These are phyloP conservation scores for Ptychobarbus kaznakovi DNA, from an alignment of 2,797 vertebrate genomes.

Conservation along the genomic window DNA sequence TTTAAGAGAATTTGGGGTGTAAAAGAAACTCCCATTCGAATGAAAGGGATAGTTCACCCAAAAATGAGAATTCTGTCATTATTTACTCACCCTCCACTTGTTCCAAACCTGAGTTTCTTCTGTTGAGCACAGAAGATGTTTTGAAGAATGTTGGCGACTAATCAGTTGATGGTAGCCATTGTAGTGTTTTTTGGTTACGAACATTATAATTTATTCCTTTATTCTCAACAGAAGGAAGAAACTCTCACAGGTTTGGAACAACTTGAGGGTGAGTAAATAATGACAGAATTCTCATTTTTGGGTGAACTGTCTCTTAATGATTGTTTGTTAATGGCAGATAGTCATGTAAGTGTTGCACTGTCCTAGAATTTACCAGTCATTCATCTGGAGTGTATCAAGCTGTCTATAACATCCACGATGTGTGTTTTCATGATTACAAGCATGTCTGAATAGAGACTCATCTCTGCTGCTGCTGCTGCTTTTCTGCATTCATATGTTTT, in stretches of 20 bases:
- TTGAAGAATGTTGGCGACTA: not conserved
- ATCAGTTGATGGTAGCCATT: too few species aligned
- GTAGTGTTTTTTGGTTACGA: too few species aligned
- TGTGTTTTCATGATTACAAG: slow-evolving; percentile 19
- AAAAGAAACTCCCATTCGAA: slow-evolving; percentile 8
- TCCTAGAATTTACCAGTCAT: not conserved
- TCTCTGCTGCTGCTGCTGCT: not conserved
- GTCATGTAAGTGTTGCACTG: not conserved
- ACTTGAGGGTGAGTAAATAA: not conserved
- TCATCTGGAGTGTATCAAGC: not conserved
- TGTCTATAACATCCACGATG: slow-evolving; percentile 31
- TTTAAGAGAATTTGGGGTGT: slow-evolving; percentile 22
- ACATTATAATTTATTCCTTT: not conserved
- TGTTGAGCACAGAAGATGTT: not conserved
- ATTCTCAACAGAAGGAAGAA: not conserved
- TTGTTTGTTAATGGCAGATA: slow-evolving; percentile 5
- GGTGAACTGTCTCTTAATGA: not conserved
- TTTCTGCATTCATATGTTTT: slow-evolving; percentile 19
- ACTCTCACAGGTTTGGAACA: not conserved
- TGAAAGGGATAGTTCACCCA: not conserved
- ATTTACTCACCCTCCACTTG: not conserved
- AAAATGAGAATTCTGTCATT: not conserved
- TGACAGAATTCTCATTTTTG: not conserved
- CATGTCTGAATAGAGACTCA: not conserved
- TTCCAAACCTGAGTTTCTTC: not conserved